Base-by-base conservation (phyloP, 1,140 invertebrate genomes). In the Nasonia giraulti region DNA sequence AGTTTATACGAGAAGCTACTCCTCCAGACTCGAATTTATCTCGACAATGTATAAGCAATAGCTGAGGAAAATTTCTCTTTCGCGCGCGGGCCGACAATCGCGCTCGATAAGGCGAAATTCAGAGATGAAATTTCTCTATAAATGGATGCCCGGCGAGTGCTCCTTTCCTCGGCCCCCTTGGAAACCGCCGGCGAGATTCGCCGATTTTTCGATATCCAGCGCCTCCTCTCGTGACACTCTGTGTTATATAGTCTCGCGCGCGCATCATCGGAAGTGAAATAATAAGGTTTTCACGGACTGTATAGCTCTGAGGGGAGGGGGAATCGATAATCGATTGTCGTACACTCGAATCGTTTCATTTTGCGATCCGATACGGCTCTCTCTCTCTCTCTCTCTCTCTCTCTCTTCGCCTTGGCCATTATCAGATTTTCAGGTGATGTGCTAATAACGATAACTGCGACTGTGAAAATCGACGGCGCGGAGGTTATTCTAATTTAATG, bases 291-390 rank as follows among this genome's bases (percentile, higher is more conserved):
- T 23, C 37, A 79, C 68, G 33, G 17, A 79, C 77, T 23, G 7
- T 62, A 20, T 7, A 10, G 3, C 4, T 62, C 20, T 62, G 55
- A 10, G 62, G 23, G 6, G 27, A 33, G 23, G 31, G 17, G 1
- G 5, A 79, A 66, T 79, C 77, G 55, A 79, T 79, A 79, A 79
- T 79, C 31, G 31, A 68, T 78, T 78, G 50, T 66, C 14, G 27
- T 17, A 33, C 68, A 71, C 68, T 71, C 27, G 55, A 78, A 78
- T 55, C 50, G 33, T 78, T 78, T 78, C 50, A 78, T 78, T 78
- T 31, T 33, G 31, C 33, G 12, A 78, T 78, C 12, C 31, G 50
- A 78, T 37, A 66, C 12, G 0, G n/a, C n/a, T 7, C 55, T 62
- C 50, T 20, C 55, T 55, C 50, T 55, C 55, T 20, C 55, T 55